Base-by-base conservation (phyloP, 2,888 invertebrate species). In the Mimumesa dahlbomi region DNA sequence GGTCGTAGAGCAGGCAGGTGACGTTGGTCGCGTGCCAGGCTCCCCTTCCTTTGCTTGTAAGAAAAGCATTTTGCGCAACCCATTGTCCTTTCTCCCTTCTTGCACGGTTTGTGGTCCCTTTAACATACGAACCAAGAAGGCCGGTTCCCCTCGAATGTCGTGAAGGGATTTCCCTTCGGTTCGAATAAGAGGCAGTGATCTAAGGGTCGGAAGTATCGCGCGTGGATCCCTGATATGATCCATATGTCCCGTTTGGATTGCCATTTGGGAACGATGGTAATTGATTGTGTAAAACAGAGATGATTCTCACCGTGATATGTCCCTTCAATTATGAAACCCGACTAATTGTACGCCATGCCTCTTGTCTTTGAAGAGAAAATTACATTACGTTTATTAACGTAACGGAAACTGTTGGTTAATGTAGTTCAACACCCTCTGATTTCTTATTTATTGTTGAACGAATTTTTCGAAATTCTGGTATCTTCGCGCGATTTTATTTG, bases 1-100 rank as follows among this genome's bases (percentile, higher is more conserved):
- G 75, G 73, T 76, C 73, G 75, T 77, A 67, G 64, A 53, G 61
- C 56, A 53, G 80, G 87, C 89, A 89, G 89, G 89, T 89, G 89
- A 89, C 87, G 87, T 86, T 87, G 86, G 89, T 88, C 89, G 89
- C 89, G 89, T 89, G 89, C 88, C 89, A 83, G 68, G 71, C 79
- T 81, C 84, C 84, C 84, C 83, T 75, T 74, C 67, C 66, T 65
- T 66, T 50, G 53, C 69, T 68, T 66, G 79, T 70, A 85, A 87
- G 88, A 82, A 87, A 87, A 87, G 85, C 87, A 82, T 87, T 86
- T 87, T 86, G 85, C 84, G 83, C 80, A 82, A 84, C 67, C 75
- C 73, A 83, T 84, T 84, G 82, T 84, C 73, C 81, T 77, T 74
- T 64, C 73, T 74, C 79, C 79, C 83, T 82, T 66, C 82, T 81